These are phyloP conservation scores for Prolemur simus DNA, from an alignment of 2,113 vertebrate genomes.

Conservation along the genomic window DNA sequence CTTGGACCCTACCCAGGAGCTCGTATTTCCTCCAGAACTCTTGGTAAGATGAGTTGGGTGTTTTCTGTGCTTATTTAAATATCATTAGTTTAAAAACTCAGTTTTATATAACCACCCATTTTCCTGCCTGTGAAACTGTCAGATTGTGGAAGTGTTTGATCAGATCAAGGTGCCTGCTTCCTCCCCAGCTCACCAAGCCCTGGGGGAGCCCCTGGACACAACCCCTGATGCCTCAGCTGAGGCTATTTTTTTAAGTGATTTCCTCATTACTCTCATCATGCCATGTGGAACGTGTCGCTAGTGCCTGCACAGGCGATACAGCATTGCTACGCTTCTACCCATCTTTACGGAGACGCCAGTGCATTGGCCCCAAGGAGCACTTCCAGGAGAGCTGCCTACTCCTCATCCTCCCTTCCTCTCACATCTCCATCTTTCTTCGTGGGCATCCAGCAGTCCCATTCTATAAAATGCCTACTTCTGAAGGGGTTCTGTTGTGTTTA, in stretches of 20 bases:
- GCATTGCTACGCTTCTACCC: background rate
- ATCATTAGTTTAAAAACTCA: background rate
- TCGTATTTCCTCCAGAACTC: slow-evolving; percentile 92
- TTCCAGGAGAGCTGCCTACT: background rate
- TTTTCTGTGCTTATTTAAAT: background rate
- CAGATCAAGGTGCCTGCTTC: background rate
- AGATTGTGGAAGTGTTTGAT: background rate
- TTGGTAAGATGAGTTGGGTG: slow-evolving; percentile 80
- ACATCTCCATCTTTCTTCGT: background rate
- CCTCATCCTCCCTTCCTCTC: background rate
- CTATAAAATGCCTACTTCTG: background rate
- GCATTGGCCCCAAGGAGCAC: background rate
- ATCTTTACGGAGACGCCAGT: background rate
- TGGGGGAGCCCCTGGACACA: background rate
- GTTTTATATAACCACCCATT: background rate
- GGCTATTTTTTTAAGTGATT: background rate
- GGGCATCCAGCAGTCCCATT: background rate
- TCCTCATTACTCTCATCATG: background rate
- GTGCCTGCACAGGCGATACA: background rate
- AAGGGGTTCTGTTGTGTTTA: background rate
- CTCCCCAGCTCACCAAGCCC: background rate
- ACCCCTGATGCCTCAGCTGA: background rate
- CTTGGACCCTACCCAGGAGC: slow-evolving; percentile 89
- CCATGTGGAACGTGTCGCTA: background rate
- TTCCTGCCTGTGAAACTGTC: background rate